Conservation (phyloP, 1,140 invertebrate genomes). For the Trichoplusia ni region DNA sequence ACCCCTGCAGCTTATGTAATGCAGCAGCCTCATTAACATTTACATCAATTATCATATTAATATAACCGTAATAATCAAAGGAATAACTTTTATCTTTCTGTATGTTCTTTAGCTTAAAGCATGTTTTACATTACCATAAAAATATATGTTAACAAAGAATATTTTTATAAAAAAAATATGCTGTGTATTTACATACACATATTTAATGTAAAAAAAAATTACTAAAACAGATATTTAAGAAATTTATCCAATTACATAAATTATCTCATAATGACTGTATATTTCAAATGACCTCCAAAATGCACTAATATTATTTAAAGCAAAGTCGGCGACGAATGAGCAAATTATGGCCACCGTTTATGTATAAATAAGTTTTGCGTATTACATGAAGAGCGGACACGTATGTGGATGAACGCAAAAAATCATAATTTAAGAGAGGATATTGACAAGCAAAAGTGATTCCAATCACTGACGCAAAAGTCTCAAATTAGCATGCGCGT, state of each 20-base stretch:
- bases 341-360: conserved; percentile 1
- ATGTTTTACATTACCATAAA: too few species aligned
- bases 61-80: too few species aligned
- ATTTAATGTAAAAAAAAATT: too few species aligned
- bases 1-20: conserved; percentile 24
- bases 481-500: conserved; percentile 59
- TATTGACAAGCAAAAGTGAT: conserved; percentile 55
- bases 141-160: too few species aligned
- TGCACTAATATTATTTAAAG: neutral
- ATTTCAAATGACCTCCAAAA: conserved; percentile 12
- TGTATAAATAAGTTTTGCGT: conserved; percentile 31
- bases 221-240: too few species aligned
- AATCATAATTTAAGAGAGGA: conserved; percentile 33
- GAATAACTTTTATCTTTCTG: too few species aligned
- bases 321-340: conserved; percentile 2
- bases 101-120: too few species aligned
- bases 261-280: neutral
- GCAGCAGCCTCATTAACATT: neutral
- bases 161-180: too few species aligned
- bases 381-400: conserved; percentile 51
- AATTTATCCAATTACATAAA: neutral
- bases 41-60: neutral
- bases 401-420: conserved; percentile 51
- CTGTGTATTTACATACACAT: too few species aligned
- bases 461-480: conserved; percentile 53